Base-by-base conservation (phyloP, 2,113 vertebrate species). In the Aplodontia rufa region DNA sequence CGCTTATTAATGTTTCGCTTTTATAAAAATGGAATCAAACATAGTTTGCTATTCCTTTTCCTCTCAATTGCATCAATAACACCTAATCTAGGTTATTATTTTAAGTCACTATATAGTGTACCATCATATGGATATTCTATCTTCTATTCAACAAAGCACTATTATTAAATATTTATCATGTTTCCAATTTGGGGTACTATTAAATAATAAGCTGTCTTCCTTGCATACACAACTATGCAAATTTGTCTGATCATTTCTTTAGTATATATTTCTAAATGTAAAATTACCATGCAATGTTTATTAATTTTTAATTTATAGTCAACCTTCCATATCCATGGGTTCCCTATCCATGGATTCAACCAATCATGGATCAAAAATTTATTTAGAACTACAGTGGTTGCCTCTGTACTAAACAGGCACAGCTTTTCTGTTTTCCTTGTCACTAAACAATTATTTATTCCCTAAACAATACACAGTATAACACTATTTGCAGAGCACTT, bases 31-130 rank as follows among this genome's bases (percentile, higher is more conserved):
- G 10, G 30, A 92, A 71, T 81, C 24, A 75, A 10, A 32, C 3
- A 47, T 75, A 91, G 64, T 83, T 91, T 75, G 1, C 13, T 62
- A 89, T 79, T 60, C 10, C 10, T 79, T 93, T 91, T 88, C 37
- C n/a, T 90, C 42, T 94, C n/a, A 68, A 35, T 80, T 90, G 55
- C 75, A 76, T 69, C 81, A 93, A 74, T 81, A 83, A 75, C 35
- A 71, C 68, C 55, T 82, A 85, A 74, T 11, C 30, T n/a, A 82
- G 51, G 17, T 81, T 14, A 78, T 68, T 53, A 62, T 87, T 83
- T 89, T 81, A 88, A 95, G 68, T 91, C 40, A 35, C 17, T 81
- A 32, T 49, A 3, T 30, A 69, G 47, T 32, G 2, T 79, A 90
- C 14, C 66, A 40, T 81, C 64, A 62, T 74, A 45, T 20, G 6